Evolutionary conservation across 2,888 invertebrate species (phyloP), one percentile per base, ranked within the genome.

Genomic region (Rhorus exstirpatorius): DNA sequence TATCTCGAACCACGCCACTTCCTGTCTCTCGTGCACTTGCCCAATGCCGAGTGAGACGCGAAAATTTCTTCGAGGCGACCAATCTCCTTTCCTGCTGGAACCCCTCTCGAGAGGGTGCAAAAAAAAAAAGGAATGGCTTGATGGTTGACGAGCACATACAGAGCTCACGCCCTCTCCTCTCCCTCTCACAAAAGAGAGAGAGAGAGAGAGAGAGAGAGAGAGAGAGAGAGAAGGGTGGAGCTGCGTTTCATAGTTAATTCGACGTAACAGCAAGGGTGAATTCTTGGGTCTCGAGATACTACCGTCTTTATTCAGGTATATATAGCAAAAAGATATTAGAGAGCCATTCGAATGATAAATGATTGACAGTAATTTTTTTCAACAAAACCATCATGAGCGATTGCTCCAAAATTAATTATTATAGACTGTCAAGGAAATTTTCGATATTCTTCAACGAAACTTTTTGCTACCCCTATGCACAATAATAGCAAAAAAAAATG

Each of bases 101-200:
- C 35, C 63, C 74, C 65, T 55, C 67, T 44, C 41, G 17, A 38
- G 63, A 63, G 80, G 75, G 70, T 80, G 80, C 67, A 35, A 79
- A 80, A 49, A 70, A 31, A 6, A n/a, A n/a, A n/a, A n/a, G n/a
- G 67, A 61, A 68, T 61, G 68, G 68, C 49, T 72, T 21, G 49
- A 51, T 17, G 53, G 70, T 38, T 51, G 79, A 60, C 79, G 58
- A 74, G 61, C 38, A 21, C 10, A 60, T 44, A 60, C 21, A 26
- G 14, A 60, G 58, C 58, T 35, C 79, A 68, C 60, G 65, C 74
- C 67, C 63, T 61, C 61, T 70, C n/a, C 46, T 58, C 70, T 21
- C 24, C 44, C 19, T 41, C 44, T 63, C 38, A 31, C 21, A 46
- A 7, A 24, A 44, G 17, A 26, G 41, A 21, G 21, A 46, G 12